Conservation (phyloP, 2,113 vertebrate genomes). For the Xyliphius kryptos region DNA sequence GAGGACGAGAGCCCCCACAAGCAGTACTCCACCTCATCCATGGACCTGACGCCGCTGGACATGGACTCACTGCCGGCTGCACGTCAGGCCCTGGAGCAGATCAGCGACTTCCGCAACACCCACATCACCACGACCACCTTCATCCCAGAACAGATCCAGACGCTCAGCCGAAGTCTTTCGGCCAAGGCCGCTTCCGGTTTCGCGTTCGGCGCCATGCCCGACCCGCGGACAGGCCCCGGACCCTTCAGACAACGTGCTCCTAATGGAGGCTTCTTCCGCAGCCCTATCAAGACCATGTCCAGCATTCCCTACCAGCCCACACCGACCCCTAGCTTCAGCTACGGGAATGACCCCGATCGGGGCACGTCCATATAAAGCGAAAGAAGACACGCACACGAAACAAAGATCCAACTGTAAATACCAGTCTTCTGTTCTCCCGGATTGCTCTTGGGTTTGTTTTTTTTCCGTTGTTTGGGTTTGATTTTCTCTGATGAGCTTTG, state of each 20-base stretch:
- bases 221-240: conserved; percentile 87
- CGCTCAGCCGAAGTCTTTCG: conserved; percentile 95
- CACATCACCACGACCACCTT: conserved; percentile 99
- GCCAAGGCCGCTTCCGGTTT: conserved; percentile 96
- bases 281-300: conserved; percentile 98
- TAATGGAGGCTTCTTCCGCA: conserved; percentile 97
- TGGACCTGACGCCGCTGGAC: conserved; percentile 96
- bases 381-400: conserved; percentile 39
- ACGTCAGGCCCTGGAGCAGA: conserved; percentile 96
- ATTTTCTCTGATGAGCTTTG: conserved; percentile 47
- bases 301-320: conserved; percentile 97
- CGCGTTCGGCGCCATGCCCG: conserved; percentile 84
- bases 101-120: conserved; percentile 99
- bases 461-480: conserved; percentile 48
- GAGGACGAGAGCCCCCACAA: conserved; percentile 99
- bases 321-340: conserved; percentile 93
- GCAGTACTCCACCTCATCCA: conserved; percentile 98
- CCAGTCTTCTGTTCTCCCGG: conserved; percentile 42
- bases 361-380: conserved; percentile 93
- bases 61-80: conserved; percentile 95
- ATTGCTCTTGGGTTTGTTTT: conserved; percentile 51
- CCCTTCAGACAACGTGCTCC: conserved; percentile 96
- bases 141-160: conserved; percentile 99
- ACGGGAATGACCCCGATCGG: conserved; percentile 93
- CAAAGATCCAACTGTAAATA: conserved; percentile 63